Percentiles rank a stretch among this genome's conserved stretches.
Evolutionary conservation across 2,888 invertebrate species (phyloP).

Genomic region (Andricus curvator): DNA sequence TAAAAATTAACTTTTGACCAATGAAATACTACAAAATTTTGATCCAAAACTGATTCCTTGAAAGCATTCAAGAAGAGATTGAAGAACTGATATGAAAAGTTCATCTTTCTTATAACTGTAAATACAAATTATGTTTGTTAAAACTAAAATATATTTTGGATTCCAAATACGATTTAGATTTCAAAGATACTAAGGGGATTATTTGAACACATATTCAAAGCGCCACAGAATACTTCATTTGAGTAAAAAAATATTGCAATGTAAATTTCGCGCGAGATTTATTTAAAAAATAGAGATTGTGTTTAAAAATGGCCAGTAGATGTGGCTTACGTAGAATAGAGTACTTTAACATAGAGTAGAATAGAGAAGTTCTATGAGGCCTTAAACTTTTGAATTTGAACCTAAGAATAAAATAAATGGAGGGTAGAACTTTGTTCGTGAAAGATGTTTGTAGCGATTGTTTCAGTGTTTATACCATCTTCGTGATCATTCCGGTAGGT

Average conservation of each 20-base stretch:
- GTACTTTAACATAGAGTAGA: not conserved
- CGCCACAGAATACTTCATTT: not conserved
- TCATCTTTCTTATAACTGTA: not conserved
- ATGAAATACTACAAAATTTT: not conserved
- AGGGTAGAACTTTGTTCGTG: not conserved
- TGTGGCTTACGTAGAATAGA: not conserved
- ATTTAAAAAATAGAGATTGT: too few relatives aligned
- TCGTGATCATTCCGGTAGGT: constrained; percentile 88
- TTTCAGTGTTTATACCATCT: constrained; percentile 73
- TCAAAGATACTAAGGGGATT: not conserved
- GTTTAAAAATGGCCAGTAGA: too few relatives aligned
- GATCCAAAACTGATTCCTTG: not conserved
- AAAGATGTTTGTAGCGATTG: constrained; percentile 15
- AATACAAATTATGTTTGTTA: not conserved
- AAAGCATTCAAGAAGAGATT: not conserved
- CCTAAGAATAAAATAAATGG: not conserved
- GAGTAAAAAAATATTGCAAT: not conserved
- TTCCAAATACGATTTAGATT: not conserved
- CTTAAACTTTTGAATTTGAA: not conserved
- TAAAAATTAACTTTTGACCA: not conserved
- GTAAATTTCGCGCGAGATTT: not conserved
- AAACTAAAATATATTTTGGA: too few relatives aligned
- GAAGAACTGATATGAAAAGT: not conserved
- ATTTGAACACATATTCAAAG: not conserved
- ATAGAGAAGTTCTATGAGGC: not conserved